Evolutionary conservation across 2,797 vertebrate genomes (phyloP), one percentile per base, ranked within the genome.

Genomic region (Dicrostonyx torquatus): DNA sequence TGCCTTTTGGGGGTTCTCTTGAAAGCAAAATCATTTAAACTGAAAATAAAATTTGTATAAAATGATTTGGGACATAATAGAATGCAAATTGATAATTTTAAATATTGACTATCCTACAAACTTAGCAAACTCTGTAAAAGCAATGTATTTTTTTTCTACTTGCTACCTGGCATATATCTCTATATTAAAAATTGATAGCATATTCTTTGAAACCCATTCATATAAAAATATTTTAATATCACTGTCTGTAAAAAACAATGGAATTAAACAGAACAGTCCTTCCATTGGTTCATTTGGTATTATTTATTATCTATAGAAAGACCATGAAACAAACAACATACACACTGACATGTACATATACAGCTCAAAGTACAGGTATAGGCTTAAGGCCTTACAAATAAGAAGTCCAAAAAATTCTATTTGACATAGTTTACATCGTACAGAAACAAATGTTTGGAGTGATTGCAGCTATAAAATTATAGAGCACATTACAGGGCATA

Each of bases 21-120:
- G 76, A 80, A 94, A 96, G n/a, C 91, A 90, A 96, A 95, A 43
- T 11, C 9, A 93, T 87, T 87, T 89, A 83, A 90, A 45, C 58
- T 84, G 76, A 89, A 62, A 82, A 84, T 85, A 70, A 84, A 72
- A 82, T 83, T 90, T 3, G 89, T 70, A 76, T 18, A 84, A 94
- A 78, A 34, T 78, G 10, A 77, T 4, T 88, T 88, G 34, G 58
- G 7, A 22, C 45, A 60, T 37, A 45, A 48, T 58, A 14, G 18
- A 76, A 88, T 43, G n/a, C 40, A 83, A 93, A 72, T 78, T 37
- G 64, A 37, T n/a, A 58, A 37, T 55, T 86, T 95, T 60, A 89
- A 95, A 96, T 37, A 24, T 22, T 55, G 45, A 60, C 53, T 86
- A 26, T 43, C 34, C 50, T 75, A 34, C 7, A 62, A 76, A 88